Base-by-base conservation (phyloP, 2,888 invertebrate genomes). In the Sepioteuthis lessoniana region DNA sequence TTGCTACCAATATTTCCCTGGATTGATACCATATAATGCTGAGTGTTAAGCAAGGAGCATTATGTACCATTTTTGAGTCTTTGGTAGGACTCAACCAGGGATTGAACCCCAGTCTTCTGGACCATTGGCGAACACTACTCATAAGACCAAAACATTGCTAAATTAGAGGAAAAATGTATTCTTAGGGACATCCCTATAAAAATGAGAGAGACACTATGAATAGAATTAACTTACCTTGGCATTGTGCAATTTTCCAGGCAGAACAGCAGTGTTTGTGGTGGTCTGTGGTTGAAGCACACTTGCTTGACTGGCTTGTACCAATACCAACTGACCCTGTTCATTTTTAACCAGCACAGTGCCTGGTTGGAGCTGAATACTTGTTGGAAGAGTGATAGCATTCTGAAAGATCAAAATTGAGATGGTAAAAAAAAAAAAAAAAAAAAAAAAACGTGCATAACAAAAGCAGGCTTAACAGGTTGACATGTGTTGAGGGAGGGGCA, bases 251-350 rank as follows among this genome's bases (percentile, higher is more conserved):
- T 96, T 94, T 90, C 91, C 91, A 38, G 94, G 91, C 50, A 94
- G 31, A 37, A 94, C 94, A 35, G 92, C 93, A 35, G 94, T 60
- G 50, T 93, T 91, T 37, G 94, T 90, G 47, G 94, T 90, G n/a
- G 95, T 95, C 46, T 95, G 95, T n/a, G 95, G 95, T 13, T 95
- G 95, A 42, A 96, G 94, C 8, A 94, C 94, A 28, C 95, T 95
- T 46, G 95, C 95, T 42, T 95, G 95, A 25, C 95, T 95, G 13
- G 95, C 94, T 76, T 99, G 98, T 97, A 99, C 98, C 97, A 99
- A 98, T 97, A 99, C 99, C 97, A 98, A 98, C 97, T 99, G 99
- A 97, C 99, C 99, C 98, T 98, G 99, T 98, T 99, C 99, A 97
- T 99, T 99, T 98, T 99, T 99, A 97, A 99, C 98, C 97, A 99